Evolutionary conservation across 2,797 vertebrate genomes (phyloP).

Genomic region (Characodon lateralis): DNA sequence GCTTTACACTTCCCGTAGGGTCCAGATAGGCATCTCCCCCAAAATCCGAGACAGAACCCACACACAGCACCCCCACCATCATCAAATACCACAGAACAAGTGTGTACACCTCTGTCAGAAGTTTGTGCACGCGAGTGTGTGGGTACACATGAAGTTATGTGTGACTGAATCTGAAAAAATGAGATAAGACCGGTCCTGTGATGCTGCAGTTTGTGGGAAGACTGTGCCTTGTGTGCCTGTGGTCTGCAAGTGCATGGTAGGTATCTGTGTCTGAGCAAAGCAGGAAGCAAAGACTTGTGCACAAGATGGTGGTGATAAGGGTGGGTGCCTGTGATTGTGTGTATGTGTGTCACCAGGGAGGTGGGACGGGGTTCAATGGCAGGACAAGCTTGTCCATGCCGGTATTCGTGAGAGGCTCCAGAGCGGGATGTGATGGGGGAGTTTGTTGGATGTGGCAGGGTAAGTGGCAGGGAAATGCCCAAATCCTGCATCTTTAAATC

Average conservation of each 20-base stretch:
- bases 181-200: slow-evolving; percentile 41
- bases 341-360: slow-evolving; percentile 52
- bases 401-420: slow-evolving; percentile 84
- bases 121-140: slow-evolving; percentile 25
- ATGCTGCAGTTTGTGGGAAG: slow-evolving; percentile 36
- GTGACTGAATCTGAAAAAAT: slow-evolving; percentile 43
- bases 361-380: slow-evolving; percentile 79
- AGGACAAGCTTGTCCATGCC: slow-evolving; percentile 79
- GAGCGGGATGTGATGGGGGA: slow-evolving; percentile 37
- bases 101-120: slow-evolving; percentile 37
- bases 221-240: slow-evolving; percentile 16
- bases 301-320: slow-evolving; percentile 71
- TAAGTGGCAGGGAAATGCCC: slow-evolving; percentile 40
- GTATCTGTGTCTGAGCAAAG: slow-evolving; percentile 38
- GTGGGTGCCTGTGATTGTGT: slow-evolving; percentile 34
- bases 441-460: slow-evolving; percentile 23
- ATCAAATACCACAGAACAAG: slow-evolving; percentile 35
- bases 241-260: not conserved
- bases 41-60: slow-evolving; percentile 61
- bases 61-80: slow-evolving; percentile 42
- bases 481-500: slow-evolving; percentile 44
- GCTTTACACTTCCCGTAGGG: slow-evolving; percentile 55
- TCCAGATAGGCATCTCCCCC: slow-evolving; percentile 72
- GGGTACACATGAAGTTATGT: slow-evolving; percentile 38
- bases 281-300: slow-evolving; percentile 65